These are phyloP conservation scores for Rhabdophis nuchalis DNA, from an alignment of 2,797 vertebrate genomes.

Conservation along the genomic window DNA sequence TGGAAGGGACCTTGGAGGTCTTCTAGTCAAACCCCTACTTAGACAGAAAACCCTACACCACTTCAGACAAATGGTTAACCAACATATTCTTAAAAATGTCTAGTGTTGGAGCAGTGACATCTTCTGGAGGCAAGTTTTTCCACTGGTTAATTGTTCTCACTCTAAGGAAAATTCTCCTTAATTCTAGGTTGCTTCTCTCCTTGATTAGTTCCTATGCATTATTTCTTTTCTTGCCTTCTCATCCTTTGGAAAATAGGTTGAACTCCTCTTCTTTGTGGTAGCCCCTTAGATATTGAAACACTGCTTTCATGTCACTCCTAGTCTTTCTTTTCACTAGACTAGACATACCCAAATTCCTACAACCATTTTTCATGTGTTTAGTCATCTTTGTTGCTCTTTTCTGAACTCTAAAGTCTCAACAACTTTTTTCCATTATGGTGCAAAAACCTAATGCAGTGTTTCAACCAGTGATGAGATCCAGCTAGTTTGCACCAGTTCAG, in stretches of 20 bases:
- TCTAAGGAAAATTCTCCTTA: background rate
- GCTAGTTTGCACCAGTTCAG: too few relatives aligned
- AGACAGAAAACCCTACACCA: background rate
- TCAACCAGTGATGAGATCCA: too few relatives aligned
- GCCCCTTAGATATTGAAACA: background rate
- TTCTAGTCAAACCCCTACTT: background rate
- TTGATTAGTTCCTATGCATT: background rate
- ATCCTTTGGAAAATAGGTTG: background rate
- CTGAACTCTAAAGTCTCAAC: background rate
- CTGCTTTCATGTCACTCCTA: background rate
- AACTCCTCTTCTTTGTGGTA: background rate
- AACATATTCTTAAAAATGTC: background rate
- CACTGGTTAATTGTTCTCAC: background rate
- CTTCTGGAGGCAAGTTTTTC: background rate
- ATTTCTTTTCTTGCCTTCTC: background rate
- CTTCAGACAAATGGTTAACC: background rate
- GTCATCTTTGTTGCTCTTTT: background rate
- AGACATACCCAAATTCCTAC: background rate
- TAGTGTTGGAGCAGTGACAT: background rate
- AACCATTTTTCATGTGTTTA: background rate
- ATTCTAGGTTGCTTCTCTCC: background rate
- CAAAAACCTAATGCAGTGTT: background rate
- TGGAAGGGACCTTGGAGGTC: background rate
- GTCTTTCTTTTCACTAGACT: background rate
- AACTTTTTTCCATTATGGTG: background rate